Conservation (phyloP, 2,797 vertebrate species). For the Sorex maritimensis region DNA sequence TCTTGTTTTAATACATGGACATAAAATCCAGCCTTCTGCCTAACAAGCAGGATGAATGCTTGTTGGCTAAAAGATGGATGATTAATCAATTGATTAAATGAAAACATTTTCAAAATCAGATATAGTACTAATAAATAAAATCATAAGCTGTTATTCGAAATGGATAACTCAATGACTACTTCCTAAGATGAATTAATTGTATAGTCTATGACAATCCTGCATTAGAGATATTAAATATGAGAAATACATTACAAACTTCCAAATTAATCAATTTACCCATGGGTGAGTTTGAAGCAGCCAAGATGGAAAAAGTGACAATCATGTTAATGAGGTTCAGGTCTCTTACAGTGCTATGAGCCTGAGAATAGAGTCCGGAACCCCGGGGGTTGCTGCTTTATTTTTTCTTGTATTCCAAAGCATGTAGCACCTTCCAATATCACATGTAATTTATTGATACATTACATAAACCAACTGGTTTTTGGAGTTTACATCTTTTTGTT, state of each 20-base stretch:
- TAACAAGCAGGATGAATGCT: conserved; percentile 64
- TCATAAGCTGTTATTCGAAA: conserved; percentile 63
- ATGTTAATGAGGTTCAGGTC: not conserved
- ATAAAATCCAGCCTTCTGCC: conserved; percentile 45
- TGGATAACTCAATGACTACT: conserved; percentile 70
- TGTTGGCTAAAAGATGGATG: conserved; percentile 45
- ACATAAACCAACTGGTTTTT: not conserved
- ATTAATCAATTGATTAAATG: conserved; percentile 64
- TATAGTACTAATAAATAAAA: conserved; percentile 73
- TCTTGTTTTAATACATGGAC: not conserved
- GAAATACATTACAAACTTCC: conserved; percentile 68
- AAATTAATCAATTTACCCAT: conserved; percentile 67
- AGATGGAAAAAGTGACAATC: conserved; percentile 35
- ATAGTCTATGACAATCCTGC: conserved; percentile 37
- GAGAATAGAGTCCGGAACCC: not conserved
- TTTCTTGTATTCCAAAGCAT: conserved; percentile 1
- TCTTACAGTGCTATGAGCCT: not conserved
- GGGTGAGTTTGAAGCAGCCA: conserved; percentile 5
- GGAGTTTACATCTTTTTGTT: conserved; percentile 12
- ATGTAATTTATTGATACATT: not conserved
- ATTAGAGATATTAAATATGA: conserved; percentile 73
- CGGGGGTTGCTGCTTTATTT: not conserved
- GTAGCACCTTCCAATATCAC: not conserved
- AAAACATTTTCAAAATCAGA: conserved; percentile 74
- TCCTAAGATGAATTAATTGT: conserved; percentile 69